phyloP scores from a whole-genome alignment of 1,140 invertebrate genomes.

The Caenorhabditis tropicalis region DNA sequence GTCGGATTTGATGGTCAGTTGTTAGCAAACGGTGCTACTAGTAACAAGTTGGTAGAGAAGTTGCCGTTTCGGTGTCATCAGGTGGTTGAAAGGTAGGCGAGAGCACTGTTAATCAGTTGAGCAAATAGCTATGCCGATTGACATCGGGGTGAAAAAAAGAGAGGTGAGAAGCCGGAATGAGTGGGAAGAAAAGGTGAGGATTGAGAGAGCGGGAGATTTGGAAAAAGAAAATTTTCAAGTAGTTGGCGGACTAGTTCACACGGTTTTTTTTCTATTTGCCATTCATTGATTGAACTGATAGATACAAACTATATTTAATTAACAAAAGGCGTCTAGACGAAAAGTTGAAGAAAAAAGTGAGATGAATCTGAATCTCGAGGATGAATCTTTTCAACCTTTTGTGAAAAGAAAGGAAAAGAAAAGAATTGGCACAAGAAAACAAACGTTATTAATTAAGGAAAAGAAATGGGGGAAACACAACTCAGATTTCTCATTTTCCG shows the following conservation, averaged over 20 bases:
- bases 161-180: constrained; percentile 41
- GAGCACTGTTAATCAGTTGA: constrained; percentile 37
- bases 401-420: not conserved
- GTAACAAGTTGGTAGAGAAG: constrained; percentile 9
- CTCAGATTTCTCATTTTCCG: not conserved
- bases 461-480: not conserved
- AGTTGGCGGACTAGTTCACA: constrained; percentile 26
- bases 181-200: not conserved
- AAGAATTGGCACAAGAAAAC: not conserved
- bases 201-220: not conserved
- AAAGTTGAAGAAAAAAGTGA: not conserved
- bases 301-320: not conserved
- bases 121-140: constrained; percentile 5
- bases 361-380: not conserved
- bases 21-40: not conserved
- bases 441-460: not conserved
- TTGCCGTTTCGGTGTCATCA: constrained; percentile 8
- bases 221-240: constrained; percentile 13
- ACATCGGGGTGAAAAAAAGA: not conserved
- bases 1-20: not conserved
- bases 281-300: constrained; percentile 32
- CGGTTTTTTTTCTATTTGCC: constrained; percentile 16
- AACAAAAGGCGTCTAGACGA: not conserved
- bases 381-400: not conserved
- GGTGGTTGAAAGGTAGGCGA: not conserved